phyloP scores from a whole-genome alignment of 1,140 invertebrate species.

The Tetragnatha versicolor region DNA sequence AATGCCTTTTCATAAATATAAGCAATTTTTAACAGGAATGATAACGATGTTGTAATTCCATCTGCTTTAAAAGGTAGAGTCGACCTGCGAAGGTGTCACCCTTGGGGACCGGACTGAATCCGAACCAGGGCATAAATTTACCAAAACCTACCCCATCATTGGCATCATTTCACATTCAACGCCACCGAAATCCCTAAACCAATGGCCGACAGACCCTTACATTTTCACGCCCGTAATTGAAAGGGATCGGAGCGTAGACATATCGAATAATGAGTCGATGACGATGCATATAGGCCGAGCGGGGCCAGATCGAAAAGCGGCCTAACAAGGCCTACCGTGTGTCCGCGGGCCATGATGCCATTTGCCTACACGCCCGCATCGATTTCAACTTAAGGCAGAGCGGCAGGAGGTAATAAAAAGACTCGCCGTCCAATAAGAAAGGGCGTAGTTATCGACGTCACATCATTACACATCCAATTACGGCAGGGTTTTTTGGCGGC shows the following conservation, averaged over 20 bases:
- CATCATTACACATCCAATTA: conserved; percentile 55
- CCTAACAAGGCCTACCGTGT: background rate
- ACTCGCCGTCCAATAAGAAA: conserved; percentile 37
- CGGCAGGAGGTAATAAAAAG: background rate
- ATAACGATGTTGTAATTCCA: no score
- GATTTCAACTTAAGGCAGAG: conserved; percentile 53
- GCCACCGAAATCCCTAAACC: no score
- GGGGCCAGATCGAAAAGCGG: no score
- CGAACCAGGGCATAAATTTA: no score
- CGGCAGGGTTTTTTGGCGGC: conserved; percentile 46
- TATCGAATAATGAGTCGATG: conserved; percentile 20
- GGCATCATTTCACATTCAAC: no score
- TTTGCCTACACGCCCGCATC: conserved; percentile 35
- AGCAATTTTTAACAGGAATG: no score
- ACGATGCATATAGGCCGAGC: background rate
- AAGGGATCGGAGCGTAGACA: background rate
- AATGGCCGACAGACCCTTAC: no score
- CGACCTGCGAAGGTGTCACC: no score
- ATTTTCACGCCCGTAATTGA: conserved; percentile 16
- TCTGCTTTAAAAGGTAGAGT: no score
- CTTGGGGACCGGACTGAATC: no score
- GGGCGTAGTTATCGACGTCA: conserved; percentile 54
- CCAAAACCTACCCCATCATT: no score
- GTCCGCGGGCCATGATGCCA: conserved; percentile 3
- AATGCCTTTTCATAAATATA: no score